Percentiles rank a stretch among this genome's conserved stretches.
Conservation (phyloP, 2,113 vertebrate species). For the Nipponia nippon region DNA sequence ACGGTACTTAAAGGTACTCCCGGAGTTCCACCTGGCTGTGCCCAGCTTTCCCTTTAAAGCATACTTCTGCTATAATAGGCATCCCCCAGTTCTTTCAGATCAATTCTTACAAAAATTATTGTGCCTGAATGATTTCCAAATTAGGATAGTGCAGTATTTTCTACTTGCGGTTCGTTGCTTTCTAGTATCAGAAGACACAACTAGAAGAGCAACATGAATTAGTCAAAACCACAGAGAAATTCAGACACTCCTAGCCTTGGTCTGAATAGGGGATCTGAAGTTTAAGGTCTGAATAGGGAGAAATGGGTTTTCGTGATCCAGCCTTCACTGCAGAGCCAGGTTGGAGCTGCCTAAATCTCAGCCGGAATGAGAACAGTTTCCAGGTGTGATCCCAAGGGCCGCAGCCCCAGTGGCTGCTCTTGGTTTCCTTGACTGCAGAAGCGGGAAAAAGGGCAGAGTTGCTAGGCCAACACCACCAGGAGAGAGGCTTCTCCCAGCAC, state of each 20-base stretch:
- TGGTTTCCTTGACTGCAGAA: conserved; percentile 1
- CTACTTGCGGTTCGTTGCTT: not conserved
- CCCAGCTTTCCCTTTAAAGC: not conserved
- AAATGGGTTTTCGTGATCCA: not conserved
- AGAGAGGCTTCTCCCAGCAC: not conserved
- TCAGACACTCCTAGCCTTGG: not conserved
- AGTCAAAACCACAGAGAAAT: not conserved
- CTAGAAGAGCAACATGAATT: not conserved
- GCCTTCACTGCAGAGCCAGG: not conserved
- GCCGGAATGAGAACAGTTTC: not conserved
- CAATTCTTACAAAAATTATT: not conserved
- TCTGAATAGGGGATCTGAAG: not conserved
- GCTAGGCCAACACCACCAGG: not conserved
- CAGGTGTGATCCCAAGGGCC: not conserved
- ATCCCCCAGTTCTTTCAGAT: not conserved
- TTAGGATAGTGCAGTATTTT: not conserved
- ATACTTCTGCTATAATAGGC: not conserved
- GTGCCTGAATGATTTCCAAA: not conserved
- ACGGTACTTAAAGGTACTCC: not conserved
- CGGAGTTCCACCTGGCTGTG: not conserved
- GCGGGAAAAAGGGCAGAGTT: not conserved
- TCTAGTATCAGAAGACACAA: not conserved
- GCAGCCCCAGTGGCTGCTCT: not conserved
- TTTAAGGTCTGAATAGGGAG: not conserved
- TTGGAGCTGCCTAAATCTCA: not conserved